Evolutionary conservation across 1,140 invertebrate species (phyloP), one percentile per base, ranked within the genome.

Genomic region (Scylla paramamosain): DNA sequence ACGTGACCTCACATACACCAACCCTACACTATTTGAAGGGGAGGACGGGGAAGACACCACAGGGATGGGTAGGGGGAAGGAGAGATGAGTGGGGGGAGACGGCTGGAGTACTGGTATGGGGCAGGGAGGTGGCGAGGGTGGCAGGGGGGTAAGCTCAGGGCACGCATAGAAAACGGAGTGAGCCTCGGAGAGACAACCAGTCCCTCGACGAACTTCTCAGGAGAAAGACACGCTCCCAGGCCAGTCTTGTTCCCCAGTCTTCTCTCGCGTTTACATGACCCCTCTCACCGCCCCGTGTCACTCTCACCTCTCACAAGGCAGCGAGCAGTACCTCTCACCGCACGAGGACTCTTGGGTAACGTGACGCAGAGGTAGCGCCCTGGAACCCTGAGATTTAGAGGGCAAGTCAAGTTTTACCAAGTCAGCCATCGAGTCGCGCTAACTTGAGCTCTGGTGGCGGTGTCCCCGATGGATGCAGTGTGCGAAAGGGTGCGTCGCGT

Each of bases 401-500:
- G 52, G 52, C 10, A 31, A 84, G 77, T 0, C 1, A 83, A 7
- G 10, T 29, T 16, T 52, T 82, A 48, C 82, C 25, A 77, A 31
- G 29, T 7, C 46, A 25, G 46, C 31, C 90, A 28, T 31, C 25
- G n/a, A 91, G 59, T 31, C n/a, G 29, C 29, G 16, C 84, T 16
- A 28, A 31, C 45, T 32, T 59, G 48, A 7, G 16, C 28, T 29
- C 31, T 8, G 82, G 14, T 45, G 28, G 45, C 4, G 83, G 39
- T 45, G 46, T 46, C 52, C 88, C 91, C 39, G 91, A 95, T 95
- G 94, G 94, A 95, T 67, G 94, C 94, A 4, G 94, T 95, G 94
- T 87, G 77, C 52, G 94, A 95, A 84, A 82, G 94, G 10, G 94
- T 95, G 28, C 94, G 94, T 92, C 94, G 94, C n/a, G 94, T 95